Evolutionary conservation across 2,888 invertebrate genomes (phyloP).

Genomic region (Salpingus planirostris): DNA sequence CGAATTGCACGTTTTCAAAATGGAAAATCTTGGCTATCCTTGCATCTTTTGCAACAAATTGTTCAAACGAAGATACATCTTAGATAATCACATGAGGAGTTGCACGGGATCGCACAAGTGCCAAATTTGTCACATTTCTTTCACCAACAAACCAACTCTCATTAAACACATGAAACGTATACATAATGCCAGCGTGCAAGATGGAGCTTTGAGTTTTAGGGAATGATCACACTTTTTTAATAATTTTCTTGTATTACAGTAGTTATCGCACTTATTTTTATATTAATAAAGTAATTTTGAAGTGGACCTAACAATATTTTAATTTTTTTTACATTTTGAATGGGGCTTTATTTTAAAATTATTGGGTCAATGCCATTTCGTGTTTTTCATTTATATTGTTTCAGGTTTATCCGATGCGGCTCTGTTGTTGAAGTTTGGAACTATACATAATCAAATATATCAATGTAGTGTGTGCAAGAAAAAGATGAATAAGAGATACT

Average conservation of each 20-base stretch:
- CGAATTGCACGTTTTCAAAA: slow-evolving; percentile 18
- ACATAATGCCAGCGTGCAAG: slow-evolving; percentile 14
- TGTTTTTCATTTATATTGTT: too few relatives aligned
- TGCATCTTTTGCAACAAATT: slow-evolving; percentile 24
- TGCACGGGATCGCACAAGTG: slow-evolving; percentile 15
- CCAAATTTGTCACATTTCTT: slow-evolving; percentile 7
- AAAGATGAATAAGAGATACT: too few relatives aligned
- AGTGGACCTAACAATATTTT: slow-evolving; percentile 1
- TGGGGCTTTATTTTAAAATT: too few relatives aligned
- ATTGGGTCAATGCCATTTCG: too few relatives aligned
- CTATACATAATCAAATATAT: too few relatives aligned
- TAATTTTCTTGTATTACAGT: slow-evolving; percentile 3
- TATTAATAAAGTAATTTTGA: slow-evolving; percentile 1
- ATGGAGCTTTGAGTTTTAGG: slow-evolving; percentile 1
- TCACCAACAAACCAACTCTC: slow-evolving; percentile 4
- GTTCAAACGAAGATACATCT: slow-evolving; percentile 28
- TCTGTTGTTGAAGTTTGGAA: too few relatives aligned
- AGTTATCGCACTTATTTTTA: too few relatives aligned
- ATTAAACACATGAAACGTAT: slow-evolving; percentile 11
- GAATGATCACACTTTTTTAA: slow-evolving; percentile 1
- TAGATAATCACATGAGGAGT: slow-evolving; percentile 26
- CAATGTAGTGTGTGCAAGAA: too few relatives aligned
- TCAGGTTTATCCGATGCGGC: too few relatives aligned
- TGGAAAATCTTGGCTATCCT: slow-evolving; percentile 16
- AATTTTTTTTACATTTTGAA: too few relatives aligned